Conservation (phyloP, 2,797 vertebrate species). For the Odontamblyopus lacepedii region DNA sequence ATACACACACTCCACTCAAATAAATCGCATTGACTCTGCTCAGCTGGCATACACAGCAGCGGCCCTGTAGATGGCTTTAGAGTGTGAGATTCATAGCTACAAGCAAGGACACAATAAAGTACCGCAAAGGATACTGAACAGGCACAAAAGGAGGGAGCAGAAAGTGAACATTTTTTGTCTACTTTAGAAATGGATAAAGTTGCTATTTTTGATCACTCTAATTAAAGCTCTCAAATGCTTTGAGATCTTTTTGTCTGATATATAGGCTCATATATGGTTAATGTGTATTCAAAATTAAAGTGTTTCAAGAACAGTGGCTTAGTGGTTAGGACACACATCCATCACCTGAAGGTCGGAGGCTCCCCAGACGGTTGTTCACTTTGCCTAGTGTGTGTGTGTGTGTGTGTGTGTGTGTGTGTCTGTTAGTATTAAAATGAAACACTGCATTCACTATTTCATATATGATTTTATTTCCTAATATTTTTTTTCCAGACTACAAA, state of each 20-base stretch:
- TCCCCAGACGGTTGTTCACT: too few species aligned
- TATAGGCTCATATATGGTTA: background rate
- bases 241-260: background rate
- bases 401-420: too few species aligned
- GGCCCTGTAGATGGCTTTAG: background rate
- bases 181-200: background rate
- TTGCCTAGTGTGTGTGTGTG: too few species aligned
- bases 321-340: too few species aligned
- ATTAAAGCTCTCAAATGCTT: background rate
- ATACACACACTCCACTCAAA: conserved; percentile 34
- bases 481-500: too few species aligned
- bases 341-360: too few species aligned
- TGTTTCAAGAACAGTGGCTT: background rate
- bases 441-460: too few species aligned
- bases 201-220: background rate
- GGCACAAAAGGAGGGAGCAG: background rate
- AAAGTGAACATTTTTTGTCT: background rate
- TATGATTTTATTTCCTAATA: too few species aligned
- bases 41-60: background rate
- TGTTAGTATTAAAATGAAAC: too few species aligned
- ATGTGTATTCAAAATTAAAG: background rate
- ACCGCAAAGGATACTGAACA: background rate
- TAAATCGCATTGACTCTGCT: background rate
- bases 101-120: background rate
- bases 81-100: background rate